Conservation (phyloP, 2,888 invertebrate species). For the Choreutis nemorana region DNA sequence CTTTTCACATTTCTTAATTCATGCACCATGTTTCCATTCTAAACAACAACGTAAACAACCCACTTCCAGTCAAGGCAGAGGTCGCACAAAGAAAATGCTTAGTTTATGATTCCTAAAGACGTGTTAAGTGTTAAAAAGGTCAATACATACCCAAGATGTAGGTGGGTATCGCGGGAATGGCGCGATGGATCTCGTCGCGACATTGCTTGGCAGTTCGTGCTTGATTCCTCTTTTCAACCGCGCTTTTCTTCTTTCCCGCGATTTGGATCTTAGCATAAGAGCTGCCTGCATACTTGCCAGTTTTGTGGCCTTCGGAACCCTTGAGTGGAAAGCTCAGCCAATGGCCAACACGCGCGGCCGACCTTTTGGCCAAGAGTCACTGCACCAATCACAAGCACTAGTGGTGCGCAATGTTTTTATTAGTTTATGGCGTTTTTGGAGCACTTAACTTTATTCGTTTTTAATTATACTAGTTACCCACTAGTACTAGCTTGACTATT, state of each 20-base stretch:
- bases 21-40: no score
- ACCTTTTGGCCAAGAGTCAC: no score
- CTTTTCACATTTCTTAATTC: no score
- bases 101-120: no score
- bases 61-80: no score
- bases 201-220: constrained; percentile 84
- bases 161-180: constrained; percentile 90
- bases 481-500: constrained; percentile 33
- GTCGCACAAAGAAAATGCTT: no score
- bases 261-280: constrained; percentile 90
- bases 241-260: constrained; percentile 85
- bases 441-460: constrained; percentile 10
- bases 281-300: constrained; percentile 90
- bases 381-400: constrained; percentile 11
- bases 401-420: constrained; percentile 7
- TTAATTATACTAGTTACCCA: constrained; percentile 1
- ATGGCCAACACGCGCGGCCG: constrained; percentile 7
- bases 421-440: no score
- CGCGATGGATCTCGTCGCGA: constrained; percentile 86
- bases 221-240: constrained; percentile 76
- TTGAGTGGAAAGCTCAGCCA: constrained; percentile 28
- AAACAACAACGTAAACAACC: no score
- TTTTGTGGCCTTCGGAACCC: constrained; percentile 45
- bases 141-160: constrained; percentile 73
- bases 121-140: no score